Percentiles rank a stretch among this genome's conserved stretches.
phyloP scores from a whole-genome alignment of 1,140 invertebrate species.

The Drosophila seguyi region DNA sequence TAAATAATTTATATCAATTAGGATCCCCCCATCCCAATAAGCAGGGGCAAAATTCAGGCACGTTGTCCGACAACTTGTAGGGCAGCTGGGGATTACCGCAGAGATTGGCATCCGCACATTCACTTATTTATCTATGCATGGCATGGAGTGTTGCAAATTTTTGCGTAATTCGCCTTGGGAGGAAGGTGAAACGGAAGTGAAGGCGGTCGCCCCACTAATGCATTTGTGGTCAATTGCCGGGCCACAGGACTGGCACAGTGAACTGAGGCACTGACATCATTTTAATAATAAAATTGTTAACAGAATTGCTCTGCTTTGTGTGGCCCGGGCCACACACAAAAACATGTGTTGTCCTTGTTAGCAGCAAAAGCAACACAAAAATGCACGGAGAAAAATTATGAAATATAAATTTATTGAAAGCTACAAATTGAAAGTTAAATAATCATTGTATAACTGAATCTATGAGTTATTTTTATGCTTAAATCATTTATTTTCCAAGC shows the following conservation, averaged over 20 bases:
- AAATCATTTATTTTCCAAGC: too few species aligned
- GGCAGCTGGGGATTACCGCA: constrained; percentile 39
- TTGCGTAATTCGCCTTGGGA: constrained; percentile 43
- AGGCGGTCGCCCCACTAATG: constrained; percentile 60
- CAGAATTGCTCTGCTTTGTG: constrained; percentile 77
- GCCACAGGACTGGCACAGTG: constrained; percentile 28
- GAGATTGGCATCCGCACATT: constrained; percentile 36
- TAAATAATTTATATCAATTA: constrained; percentile 39
- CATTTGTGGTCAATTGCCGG: constrained; percentile 70
- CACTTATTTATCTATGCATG: constrained; percentile 42
- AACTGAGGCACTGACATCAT: constrained; percentile 52
- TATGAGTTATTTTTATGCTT: not conserved
- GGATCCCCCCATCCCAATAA: not conserved
- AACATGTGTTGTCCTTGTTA: constrained; percentile 81
- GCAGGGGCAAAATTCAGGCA: constrained; percentile 1
- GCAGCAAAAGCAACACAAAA: constrained; percentile 31
- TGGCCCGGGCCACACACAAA: constrained; percentile 50
- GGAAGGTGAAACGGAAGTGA: constrained; percentile 8
- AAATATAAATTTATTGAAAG: not conserved
- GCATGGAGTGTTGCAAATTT: constrained; percentile 36
- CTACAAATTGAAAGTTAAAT: not conserved
- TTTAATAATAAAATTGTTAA: constrained; percentile 84
- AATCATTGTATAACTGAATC: not conserved
- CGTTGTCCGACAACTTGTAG: constrained; percentile 43
- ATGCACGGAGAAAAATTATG: constrained; percentile 13